Evolutionary conservation across 2,797 vertebrate genomes (phyloP).

Genomic region (Poeciliopsis presidionis): DNA sequence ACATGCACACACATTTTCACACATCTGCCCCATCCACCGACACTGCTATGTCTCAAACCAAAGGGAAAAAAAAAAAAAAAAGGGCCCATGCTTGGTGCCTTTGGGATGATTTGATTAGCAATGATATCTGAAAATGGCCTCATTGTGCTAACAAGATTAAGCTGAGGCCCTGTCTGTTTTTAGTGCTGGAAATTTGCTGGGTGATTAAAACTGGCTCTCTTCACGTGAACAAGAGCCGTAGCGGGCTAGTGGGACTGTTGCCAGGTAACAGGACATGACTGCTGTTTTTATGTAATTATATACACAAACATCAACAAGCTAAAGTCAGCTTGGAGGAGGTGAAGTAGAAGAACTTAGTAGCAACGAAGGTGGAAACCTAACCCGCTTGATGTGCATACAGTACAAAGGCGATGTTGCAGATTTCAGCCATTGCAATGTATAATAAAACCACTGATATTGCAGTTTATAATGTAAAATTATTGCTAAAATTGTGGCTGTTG

Average conservation of each 20-base stretch:
- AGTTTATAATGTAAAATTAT: background rate
- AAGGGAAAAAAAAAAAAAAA: conserved; percentile 33
- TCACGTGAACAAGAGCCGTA: conserved; percentile 75
- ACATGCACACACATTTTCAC: conserved; percentile 37
- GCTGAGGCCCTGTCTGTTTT: conserved; percentile 86
- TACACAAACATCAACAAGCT: conserved; percentile 58
- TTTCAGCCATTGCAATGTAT: background rate
- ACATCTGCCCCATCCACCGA: conserved; percentile 49
- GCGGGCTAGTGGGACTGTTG: conserved; percentile 82
- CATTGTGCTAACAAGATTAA: conserved; percentile 90
- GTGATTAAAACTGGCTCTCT: conserved; percentile 85
- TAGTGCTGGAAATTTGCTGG: conserved; percentile 84
- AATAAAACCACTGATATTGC: background rate
- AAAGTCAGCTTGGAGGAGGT: conserved; percentile 49
- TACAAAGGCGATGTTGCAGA: no score
- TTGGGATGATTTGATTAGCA: conserved; percentile 89
- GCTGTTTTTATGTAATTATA: conserved; percentile 76
- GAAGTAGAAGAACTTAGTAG: conserved; percentile 47
- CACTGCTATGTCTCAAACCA: conserved; percentile 45
- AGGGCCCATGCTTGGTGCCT: conserved; percentile 77
- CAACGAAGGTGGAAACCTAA: conserved; percentile 9
- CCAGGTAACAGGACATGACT: conserved; percentile 84
- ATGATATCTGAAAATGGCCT: conserved; percentile 91
- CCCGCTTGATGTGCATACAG: background rate
- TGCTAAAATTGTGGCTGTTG: background rate